These are phyloP conservation scores for Dryobotodes eremita DNA, from an alignment of 2,888 invertebrate genomes.

Conservation along the genomic window DNA sequence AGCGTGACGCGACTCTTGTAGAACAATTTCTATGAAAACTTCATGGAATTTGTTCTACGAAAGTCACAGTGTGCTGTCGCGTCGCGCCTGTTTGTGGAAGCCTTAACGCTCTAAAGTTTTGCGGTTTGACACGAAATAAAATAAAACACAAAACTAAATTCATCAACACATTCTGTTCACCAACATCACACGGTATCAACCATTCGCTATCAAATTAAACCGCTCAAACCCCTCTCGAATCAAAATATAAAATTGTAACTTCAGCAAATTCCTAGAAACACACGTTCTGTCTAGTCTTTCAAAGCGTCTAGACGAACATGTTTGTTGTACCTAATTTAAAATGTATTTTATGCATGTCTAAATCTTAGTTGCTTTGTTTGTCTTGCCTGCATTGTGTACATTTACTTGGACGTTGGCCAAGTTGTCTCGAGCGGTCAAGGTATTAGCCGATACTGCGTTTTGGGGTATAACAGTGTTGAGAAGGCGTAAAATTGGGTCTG, in stretches of 20 bases:
- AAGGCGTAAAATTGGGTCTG: slow-evolving; percentile 51
- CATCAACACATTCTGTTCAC: slow-evolving; percentile 5
- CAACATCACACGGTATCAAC: slow-evolving; percentile 23
- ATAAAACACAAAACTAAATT: neutral
- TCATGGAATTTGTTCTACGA: too few species aligned
- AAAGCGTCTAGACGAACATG: slow-evolving; percentile 59
- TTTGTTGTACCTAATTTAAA: slow-evolving; percentile 69
- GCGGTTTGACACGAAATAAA: neutral
- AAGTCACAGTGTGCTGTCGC: too few species aligned
- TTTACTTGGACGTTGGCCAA: slow-evolving; percentile 67
- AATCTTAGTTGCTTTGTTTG: slow-evolving; percentile 69
- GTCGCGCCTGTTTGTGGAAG: too few species aligned
- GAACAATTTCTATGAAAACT: too few species aligned
- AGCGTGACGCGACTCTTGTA: too few species aligned
- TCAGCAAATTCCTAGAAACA: slow-evolving; percentile 51
- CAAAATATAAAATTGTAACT: slow-evolving; percentile 50
- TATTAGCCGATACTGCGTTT: slow-evolving; percentile 63
- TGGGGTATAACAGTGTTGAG: slow-evolving; percentile 52
- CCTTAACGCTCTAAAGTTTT: neutral
- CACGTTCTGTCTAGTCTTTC: slow-evolving; percentile 63
- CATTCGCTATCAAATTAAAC: slow-evolving; percentile 43
- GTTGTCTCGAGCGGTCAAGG: slow-evolving; percentile 64
- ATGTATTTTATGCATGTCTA: slow-evolving; percentile 74
- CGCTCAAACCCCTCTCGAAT: slow-evolving; percentile 39
- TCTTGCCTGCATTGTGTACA: slow-evolving; percentile 66